These are phyloP conservation scores for Chalcis sispes DNA, from an alignment of 2,888 invertebrate genomes.

Conservation along the genomic window DNA sequence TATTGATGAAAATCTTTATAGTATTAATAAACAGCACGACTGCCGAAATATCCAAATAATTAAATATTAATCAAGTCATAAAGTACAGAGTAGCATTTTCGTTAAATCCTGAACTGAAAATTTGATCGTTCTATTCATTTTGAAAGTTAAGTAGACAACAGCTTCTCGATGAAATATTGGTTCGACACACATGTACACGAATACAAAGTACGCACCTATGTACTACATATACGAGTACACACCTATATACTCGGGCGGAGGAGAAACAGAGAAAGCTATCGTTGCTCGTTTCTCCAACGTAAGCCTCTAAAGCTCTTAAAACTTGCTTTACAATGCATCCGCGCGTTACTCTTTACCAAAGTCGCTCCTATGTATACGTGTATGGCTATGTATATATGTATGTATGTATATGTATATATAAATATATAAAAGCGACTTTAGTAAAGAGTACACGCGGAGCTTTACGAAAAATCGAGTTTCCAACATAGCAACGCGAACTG, in stretches of 20 bases:
- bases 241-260: background rate
- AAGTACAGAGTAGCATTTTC: background rate
- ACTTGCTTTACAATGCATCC: constrained; percentile 11
- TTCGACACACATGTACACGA: too few species aligned
- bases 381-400: background rate
- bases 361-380: background rate
- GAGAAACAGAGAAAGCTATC: background rate
- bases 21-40: too few species aligned
- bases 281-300: background rate
- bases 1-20: too few species aligned
- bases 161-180: constrained; percentile 5
- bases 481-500: too few species aligned
- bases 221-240: too few species aligned
- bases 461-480: constrained; percentile 10
- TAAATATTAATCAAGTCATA: too few species aligned
- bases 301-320: constrained; percentile 16
- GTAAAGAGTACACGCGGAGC: background rate
- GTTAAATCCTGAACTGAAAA: background rate
- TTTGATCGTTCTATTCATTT: background rate
- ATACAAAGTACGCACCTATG: too few species aligned
- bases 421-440: too few species aligned
- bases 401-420: too few species aligned
- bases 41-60: too few species aligned
- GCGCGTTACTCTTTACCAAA: background rate
- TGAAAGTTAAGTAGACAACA: background rate